Base-by-base conservation (phyloP, 2,888 invertebrate species). In the Labia minor region DNA sequence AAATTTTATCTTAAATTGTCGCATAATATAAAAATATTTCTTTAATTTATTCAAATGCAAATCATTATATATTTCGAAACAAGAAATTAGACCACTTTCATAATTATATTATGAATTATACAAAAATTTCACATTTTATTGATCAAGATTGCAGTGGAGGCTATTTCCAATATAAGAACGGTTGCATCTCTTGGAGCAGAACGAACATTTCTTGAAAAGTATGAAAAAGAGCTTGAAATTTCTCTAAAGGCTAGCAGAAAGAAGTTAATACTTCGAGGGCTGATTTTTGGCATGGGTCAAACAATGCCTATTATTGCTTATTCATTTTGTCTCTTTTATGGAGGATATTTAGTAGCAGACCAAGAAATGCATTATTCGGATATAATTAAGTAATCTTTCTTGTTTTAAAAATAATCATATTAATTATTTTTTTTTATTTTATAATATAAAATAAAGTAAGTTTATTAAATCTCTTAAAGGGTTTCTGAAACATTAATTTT, bases 401-500 rank as follows among this genome's bases (percentile, higher is more conserved):
- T 49, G 6, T 33, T 33, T 33, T 33, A 33, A 33, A n/a, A n/a
- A n/a, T n/a, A n/a, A n/a, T n/a, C n/a, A n/a, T n/a, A n/a, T n/a
- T n/a, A n/a, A n/a, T n/a, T n/a, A n/a, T 14, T 37, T 37, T 37
- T 10, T n/a, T n/a, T n/a, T n/a, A n/a, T n/a, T n/a, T n/a, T n/a
- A n/a, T n/a, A n/a, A n/a, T n/a, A n/a, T n/a, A n/a, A n/a, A n/a
- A n/a, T n/a, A n/a, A n/a, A n/a, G n/a, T n/a, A n/a, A n/a, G n/a
- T n/a, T n/a, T n/a, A n/a, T n/a, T n/a, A n/a, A n/a, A n/a, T n/a
- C n/a, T n/a, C n/a, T n/a, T n/a, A n/a, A 73, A 87, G 87, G 73
- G 88, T 89, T 2, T 87, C 88, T 0, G 89, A 90, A 74, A 86
- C 88, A 0, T 76, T 90, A 18, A 83, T 90, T 37, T 88, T 89